These are phyloP conservation scores for Hemistola chrysoprasaria DNA, from an alignment of 2,888 invertebrate genomes.

Conservation along the genomic window DNA sequence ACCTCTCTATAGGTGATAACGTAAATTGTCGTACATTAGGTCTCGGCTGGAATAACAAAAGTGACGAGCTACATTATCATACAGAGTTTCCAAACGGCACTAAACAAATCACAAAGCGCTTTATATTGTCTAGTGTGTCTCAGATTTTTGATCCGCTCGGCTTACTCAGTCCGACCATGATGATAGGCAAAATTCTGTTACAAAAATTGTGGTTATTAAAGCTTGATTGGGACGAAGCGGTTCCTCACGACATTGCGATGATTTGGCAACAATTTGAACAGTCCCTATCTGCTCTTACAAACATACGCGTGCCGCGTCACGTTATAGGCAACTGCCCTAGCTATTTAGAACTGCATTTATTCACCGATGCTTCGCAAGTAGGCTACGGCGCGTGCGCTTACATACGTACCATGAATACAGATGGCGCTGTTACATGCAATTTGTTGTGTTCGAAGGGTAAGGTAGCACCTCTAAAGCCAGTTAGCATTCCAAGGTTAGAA, in stretches of 20 bases:
- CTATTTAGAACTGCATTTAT: neutral
- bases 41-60: constrained; percentile 11
- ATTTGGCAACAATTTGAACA: too few relatives aligned
- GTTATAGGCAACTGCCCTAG: neutral
- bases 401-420: neutral
- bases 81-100: constrained; percentile 3
- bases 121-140: constrained; percentile 17
- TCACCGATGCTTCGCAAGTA: neutral
- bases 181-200: constrained; percentile 13
- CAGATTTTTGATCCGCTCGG: constrained; percentile 24
- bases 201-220: constrained; percentile 15
- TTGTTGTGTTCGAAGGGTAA: neutral
- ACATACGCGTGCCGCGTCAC: neutral
- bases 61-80: constrained; percentile 15
- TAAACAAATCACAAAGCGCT: constrained; percentile 14
- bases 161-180: constrained; percentile 9
- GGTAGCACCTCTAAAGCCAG: neutral
- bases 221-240: constrained; percentile 12
- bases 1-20: too few relatives aligned
- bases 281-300: too few relatives aligned
- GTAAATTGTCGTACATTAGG: constrained; percentile 21
- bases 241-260: neutral
- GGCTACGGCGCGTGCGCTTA: neutral
- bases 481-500: neutral
- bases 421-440: neutral